Evolutionary conservation across 2,888 invertebrate genomes (phyloP), one percentile per base, ranked within the genome.

Genomic region (Anarsia innoxiella): DNA sequence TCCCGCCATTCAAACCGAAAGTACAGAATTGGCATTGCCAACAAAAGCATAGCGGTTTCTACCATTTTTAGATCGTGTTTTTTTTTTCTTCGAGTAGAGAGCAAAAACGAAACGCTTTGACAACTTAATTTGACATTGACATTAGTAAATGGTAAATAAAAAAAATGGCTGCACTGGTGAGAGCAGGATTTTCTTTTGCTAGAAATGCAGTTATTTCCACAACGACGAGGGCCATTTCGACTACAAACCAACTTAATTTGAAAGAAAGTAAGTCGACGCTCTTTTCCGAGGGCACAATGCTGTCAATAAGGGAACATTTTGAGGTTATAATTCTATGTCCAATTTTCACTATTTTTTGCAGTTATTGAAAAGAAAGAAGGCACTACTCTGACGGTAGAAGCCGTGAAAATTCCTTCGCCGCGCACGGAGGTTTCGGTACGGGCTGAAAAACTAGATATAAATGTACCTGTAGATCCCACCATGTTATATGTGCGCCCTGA

Each of bases 401-500:
- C 80, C 8, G 79, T 88, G 2, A 66, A 64, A 11, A 58, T 88
- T 1, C 74, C 86, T 0, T 91, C 93, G 0, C 87, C 89, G 0
- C 83, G 90, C 9, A 82, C 88, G 27, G 69, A 85, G 2, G 74
- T 87, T 12, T 61, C 93, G 32, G 59, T 94, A 1, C 86, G 88
- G 32, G 75, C 84, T 3, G 77, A 83, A 5, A 63, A 75, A 35
- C 59, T 72, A 8, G 53, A 54, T 16, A 50, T 58, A 2, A 37
- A 47, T 5, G 68, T 42, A 36, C 56, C 27, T 33, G 49, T 26
- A 1, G 45, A 41, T 2, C 9, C 71, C 77, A 10, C 79, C 86
- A 9, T 95, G 95, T 58, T 86, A 91, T 11, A 80, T 95, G 66
- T 95, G 95, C 66, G 86, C 90, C 0, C 64, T 91, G 8, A 90